Evolutionary conservation across 2,113 vertebrate genomes (phyloP), one percentile per base, ranked within the genome.

Genomic region (Pterophyllum scalare): DNA sequence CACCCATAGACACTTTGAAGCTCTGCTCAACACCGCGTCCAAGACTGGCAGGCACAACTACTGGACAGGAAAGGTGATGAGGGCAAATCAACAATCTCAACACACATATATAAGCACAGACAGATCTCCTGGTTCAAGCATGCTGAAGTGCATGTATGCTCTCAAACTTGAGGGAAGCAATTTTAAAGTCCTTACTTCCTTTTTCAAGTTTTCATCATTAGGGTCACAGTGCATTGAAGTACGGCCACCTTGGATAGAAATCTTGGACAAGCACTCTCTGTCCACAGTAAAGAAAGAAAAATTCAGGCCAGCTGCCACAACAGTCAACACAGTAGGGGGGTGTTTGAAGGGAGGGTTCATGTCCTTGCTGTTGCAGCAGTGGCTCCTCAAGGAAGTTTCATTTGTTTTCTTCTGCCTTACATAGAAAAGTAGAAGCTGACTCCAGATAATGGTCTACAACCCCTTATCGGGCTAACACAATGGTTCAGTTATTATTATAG

Each of bases 81-180:
- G 82, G 85, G 80, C 90, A 88, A 88, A 86, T 85, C 84, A 86
- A 87, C 87, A 81, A 59, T 22, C 67, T 80, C 65, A 33, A 46
- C 52, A 82, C 86, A 84, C 79, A 88, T 31, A 86, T 46, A 86
- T 61, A 70, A 87, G 52, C 2, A 54, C 79, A 43, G 72, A 85
- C 60, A 84, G 59, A 61, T 86, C 26, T 86, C 26, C 59, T 20
- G 26, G 65, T 79, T 80, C 1, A 6, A 82, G 31, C 38, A 62
- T 24, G 5, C 76, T 78, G 31, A 79, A 76, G 12, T 40, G 52
- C 20, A 77, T 56, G 59, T 72, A 57, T 43, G 65, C 38, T 7
- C 57, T 83, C 59, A 59, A 75, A 77, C 78, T 87, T 49, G 6
- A 88, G 22, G 11, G 40, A 72, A 79, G 77, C 52, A 65, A 24